Conservation (phyloP, 2,888 invertebrate species). For the Graphium colonna region DNA sequence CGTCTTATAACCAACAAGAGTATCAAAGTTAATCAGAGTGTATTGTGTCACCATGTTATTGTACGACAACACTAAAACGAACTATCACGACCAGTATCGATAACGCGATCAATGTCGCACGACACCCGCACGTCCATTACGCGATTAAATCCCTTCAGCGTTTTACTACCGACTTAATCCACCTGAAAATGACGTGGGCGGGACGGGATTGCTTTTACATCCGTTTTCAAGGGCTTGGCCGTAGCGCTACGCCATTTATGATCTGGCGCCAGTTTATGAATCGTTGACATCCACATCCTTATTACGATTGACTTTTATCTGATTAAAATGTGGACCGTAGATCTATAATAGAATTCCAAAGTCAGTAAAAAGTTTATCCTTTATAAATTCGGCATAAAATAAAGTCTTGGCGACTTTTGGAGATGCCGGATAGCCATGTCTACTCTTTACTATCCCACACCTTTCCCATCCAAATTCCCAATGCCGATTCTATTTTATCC, state of each 20-base stretch:
- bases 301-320: not conserved
- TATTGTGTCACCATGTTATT: not conserved
- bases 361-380: too few relatives aligned
- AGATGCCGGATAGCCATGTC: too few relatives aligned
- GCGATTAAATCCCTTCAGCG: slow-evolving; percentile 59
- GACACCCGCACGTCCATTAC: slow-evolving; percentile 52
- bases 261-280: not conserved
- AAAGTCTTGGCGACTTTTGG: too few relatives aligned
- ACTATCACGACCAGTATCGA: slow-evolving; percentile 26
- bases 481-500: too few relatives aligned
- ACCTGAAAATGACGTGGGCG: slow-evolving; percentile 46
- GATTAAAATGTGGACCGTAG: not conserved
- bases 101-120: slow-evolving; percentile 43
- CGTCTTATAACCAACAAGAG: too few relatives aligned
- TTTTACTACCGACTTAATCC: slow-evolving; percentile 46
- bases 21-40: not conserved
- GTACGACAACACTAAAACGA: slow-evolving; percentile 19
- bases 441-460: too few relatives aligned
- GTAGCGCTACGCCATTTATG: not conserved
- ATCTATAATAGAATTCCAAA: too few relatives aligned
- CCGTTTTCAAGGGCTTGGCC: slow-evolving; percentile 18
- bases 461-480: too few relatives aligned
- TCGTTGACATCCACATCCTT: not conserved
- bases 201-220: slow-evolving; percentile 25
- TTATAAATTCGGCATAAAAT: too few relatives aligned